Evolutionary conservation across 2,113 vertebrate species (phyloP).

Genomic region (Elgaria multicarinata): DNA sequence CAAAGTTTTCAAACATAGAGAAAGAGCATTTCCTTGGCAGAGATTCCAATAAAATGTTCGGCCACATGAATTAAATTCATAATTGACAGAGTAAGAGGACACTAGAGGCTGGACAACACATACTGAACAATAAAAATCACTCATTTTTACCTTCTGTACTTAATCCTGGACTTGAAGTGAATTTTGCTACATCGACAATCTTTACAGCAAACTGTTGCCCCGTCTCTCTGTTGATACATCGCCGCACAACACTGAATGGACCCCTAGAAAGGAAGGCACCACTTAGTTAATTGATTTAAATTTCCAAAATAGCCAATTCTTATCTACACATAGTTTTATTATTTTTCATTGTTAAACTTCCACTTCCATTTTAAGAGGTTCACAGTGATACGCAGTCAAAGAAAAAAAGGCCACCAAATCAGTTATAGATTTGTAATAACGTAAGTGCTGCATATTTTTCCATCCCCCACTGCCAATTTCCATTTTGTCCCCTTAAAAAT

Average conservation of each 20-base stretch:
- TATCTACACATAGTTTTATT: rapidly evolving
- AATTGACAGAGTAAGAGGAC: neutral
- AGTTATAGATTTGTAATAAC: no score
- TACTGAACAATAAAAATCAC: neutral
- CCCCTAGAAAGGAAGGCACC: slow-evolving; percentile 83
- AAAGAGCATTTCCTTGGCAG: neutral
- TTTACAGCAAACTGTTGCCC: slow-evolving; percentile 99
- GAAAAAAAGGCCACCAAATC: neutral
- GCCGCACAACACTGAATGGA: slow-evolving; percentile 95
- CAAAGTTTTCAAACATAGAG: neutral
- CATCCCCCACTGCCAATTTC: no score
- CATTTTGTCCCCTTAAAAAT: no score
- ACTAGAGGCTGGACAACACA: neutral
- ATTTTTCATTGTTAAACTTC: neutral
- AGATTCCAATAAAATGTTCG: neutral
- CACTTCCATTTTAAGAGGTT: neutral
- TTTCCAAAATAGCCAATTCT: neutral
- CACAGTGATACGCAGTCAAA: neutral
- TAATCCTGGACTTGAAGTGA: slow-evolving; percentile 98
- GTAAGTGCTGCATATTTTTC: no score
- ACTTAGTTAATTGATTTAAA: slow-evolving; percentile 33
- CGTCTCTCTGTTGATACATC: slow-evolving; percentile 99
- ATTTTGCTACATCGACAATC: slow-evolving; percentile 99
- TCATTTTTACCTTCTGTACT: slow-evolving; percentile 94
- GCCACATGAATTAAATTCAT: no score